phyloP scores from a whole-genome alignment of 2,888 invertebrate species.

The Dryadula phaetusa region DNA sequence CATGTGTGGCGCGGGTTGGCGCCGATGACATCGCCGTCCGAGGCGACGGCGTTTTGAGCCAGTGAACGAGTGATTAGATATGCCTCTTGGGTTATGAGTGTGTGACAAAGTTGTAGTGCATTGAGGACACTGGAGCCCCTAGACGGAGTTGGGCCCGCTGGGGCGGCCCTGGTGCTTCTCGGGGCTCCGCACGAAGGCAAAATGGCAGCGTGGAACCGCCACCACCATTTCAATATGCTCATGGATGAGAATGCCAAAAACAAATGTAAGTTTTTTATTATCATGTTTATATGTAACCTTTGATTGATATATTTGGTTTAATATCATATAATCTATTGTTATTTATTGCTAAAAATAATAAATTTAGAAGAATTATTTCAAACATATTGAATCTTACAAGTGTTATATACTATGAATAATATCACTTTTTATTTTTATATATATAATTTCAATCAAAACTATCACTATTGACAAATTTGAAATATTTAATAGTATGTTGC shows the following conservation, averaged over 20 bases:
- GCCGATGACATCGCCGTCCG: slow-evolving; percentile 79
- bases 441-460: neutral
- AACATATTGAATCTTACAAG: no score
- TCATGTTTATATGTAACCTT: neutral
- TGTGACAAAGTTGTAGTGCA: slow-evolving; percentile 81
- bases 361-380: no score
- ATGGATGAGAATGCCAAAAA: slow-evolving; percentile 88
- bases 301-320: neutral
- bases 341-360: no score
- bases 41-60: slow-evolving; percentile 72
- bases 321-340: neutral
- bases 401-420: neutral
- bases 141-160: slow-evolving; percentile 85
- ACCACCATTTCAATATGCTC: slow-evolving; percentile 88
- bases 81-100: slow-evolving; percentile 82
- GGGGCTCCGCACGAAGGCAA: slow-evolving; percentile 86
- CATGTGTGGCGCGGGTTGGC: slow-evolving; percentile 76
- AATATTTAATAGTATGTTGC: neutral
- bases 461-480: neutral
- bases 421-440: neutral
- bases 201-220: slow-evolving; percentile 90
- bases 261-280: slow-evolving; percentile 83
- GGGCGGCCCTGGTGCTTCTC: slow-evolving; percentile 85
- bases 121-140: slow-evolving; percentile 86
- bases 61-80: slow-evolving; percentile 77